A percentile compares a stretch with the other conserved stretches of the same genome.
These are phyloP conservation scores for Temnothorax ravouxi DNA, from an alignment of 2,888 invertebrate genomes.

Conservation along the genomic window DNA sequence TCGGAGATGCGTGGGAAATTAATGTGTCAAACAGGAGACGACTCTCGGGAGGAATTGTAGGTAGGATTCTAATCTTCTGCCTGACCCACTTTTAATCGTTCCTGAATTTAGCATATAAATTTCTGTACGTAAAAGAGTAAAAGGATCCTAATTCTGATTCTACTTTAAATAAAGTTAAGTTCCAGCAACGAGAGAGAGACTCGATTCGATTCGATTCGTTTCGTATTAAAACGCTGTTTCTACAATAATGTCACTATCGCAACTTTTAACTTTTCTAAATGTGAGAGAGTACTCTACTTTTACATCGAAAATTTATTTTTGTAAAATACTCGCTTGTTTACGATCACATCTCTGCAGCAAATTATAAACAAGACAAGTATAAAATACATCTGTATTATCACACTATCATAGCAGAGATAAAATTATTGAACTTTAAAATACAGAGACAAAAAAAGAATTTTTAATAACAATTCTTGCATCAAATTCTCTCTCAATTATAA, in stretches of 20 bases:
- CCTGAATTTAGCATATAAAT: not conserved
- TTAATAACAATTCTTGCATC: not conserved
- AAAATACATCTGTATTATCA: not conserved
- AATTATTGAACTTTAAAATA: not conserved
- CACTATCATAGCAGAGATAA: not conserved
- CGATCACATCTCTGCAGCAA: not conserved
- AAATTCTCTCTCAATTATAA: not conserved
- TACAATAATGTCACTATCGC: not conserved
- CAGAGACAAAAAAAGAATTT: not conserved
- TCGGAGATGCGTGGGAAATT: not conserved
- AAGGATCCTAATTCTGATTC: not conserved
- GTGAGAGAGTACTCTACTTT: not conserved
- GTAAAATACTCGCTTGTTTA: not conserved
- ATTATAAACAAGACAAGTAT: not conserved
- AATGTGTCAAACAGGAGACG: not conserved
- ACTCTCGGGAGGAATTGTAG: no score
- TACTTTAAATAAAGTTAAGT: not conserved
- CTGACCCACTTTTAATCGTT: constrained; percentile 17
- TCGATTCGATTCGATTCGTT: not conserved
- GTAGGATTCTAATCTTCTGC: constrained; percentile 1
- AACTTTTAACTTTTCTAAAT: not conserved
- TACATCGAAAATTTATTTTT: constrained; percentile 2
- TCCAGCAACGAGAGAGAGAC: no score
- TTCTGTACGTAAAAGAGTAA: not conserved
- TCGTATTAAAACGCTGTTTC: not conserved